These are phyloP conservation scores for Heliocidaris erythrogramma DNA, from an alignment of 35 echinoderm and acorn worm species.

Conservation along the genomic window DNA sequence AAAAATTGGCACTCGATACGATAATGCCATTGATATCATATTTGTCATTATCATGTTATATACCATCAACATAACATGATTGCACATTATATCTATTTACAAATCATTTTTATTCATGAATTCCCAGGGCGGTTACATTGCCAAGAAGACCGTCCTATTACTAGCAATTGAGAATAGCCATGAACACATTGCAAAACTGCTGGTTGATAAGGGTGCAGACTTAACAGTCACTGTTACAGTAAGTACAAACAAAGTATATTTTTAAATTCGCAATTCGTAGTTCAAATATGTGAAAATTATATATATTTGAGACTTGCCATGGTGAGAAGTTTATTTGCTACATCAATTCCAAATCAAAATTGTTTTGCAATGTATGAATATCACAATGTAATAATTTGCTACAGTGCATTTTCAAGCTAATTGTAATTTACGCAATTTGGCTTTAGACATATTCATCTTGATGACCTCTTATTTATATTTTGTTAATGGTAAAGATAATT, in stretches of 20 bases:
- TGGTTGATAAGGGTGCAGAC: conserved; percentile 58
- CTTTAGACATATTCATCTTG: too few relatives aligned
- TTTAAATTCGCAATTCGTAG: not conserved
- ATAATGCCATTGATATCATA: too few relatives aligned
- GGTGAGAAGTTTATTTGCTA: not conserved
- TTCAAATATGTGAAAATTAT: not conserved
- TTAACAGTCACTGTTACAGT: conserved; percentile 54
- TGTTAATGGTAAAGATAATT: too few relatives aligned
- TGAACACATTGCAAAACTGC: conserved; percentile 46
- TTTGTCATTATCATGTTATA: too few relatives aligned
- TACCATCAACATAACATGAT: not conserved
- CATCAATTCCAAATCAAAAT: not conserved
- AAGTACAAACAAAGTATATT: not conserved
- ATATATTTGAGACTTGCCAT: not conserved
- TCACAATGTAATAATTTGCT: not conserved
- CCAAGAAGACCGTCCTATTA: conserved; percentile 46
- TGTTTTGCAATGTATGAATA: not conserved
- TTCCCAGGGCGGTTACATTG: conserved; percentile 50
- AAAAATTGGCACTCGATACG: too few relatives aligned
- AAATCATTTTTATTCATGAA: not conserved
- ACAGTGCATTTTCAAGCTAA: not conserved
- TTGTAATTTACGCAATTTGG: too few relatives aligned
- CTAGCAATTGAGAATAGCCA: conserved; percentile 42
- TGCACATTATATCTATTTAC: not conserved
- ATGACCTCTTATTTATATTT: too few relatives aligned